Evolutionary conservation across 2,888 invertebrate genomes (phyloP).

Genomic region (Rhogogaster chlorosoma): DNA sequence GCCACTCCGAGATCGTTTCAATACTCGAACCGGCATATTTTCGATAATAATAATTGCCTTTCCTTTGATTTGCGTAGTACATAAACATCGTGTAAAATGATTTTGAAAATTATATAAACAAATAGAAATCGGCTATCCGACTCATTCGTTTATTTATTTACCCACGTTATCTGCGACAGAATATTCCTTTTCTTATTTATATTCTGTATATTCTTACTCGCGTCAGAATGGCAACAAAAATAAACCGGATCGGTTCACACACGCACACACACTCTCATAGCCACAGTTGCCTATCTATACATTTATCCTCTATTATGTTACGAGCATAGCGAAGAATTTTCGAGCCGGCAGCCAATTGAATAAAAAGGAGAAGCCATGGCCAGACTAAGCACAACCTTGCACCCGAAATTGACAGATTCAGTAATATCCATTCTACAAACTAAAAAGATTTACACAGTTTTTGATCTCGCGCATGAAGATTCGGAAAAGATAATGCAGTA

Average conservation of each 20-base stretch:
- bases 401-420: constrained; percentile 76
- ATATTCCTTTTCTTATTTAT: neutral
- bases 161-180: neutral
- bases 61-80: constrained; percentile 68
- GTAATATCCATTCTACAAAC: constrained; percentile 78
- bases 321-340: no score
- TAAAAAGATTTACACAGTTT: constrained; percentile 80
- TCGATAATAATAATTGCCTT: constrained; percentile 57
- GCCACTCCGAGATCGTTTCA: constrained; percentile 67
- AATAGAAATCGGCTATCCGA: neutral
- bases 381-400: constrained; percentile 62
- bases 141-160: neutral
- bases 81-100: constrained; percentile 33
- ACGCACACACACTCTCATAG: neutral
- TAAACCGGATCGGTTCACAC: neutral
- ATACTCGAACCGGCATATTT: constrained; percentile 64
- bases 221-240: neutral
- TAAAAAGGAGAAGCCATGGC: constrained; percentile 61
- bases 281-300: neutral
- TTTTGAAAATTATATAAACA: constrained; percentile 55
- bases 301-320: neutral
- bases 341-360: neutral
- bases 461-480: constrained; percentile 82
- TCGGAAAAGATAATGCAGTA: constrained; percentile 79
- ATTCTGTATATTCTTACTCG: neutral